Evolutionary conservation across 1,140 invertebrate species (phyloP), one percentile per base, ranked within the genome.

Genomic region (Drosophila teissieri): DNA sequence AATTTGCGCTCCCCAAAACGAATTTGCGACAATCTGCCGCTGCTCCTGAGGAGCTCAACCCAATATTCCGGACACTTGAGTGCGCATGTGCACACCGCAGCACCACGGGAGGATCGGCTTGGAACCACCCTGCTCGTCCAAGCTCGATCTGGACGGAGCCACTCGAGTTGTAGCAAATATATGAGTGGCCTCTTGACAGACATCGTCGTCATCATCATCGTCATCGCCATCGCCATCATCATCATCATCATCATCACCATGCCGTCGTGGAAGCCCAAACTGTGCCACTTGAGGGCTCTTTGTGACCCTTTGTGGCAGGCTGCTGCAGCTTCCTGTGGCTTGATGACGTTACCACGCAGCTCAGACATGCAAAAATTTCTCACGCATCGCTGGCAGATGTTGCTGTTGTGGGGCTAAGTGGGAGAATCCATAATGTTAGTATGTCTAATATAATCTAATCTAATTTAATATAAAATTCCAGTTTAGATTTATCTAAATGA

Each of bases 141-240:
- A n/a, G n/a, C 31, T 58, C 57, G 44, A 73, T 19, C 75, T 46
- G 45, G 34, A 49, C 54, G 37, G 8, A 48, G 62, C 57, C 57
- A 78, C 83, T 86, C 48, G 51, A 88, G 84, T 77, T 88, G 83
- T 88, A 89, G 83, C 83, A 89, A 88, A 83, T 83, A 83, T 76
- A 88, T 83, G 84, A 88, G 83, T 88, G 83, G 79, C 75, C 84
- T 73, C 83, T 86, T 88, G 79, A 88, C 83, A 83, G 82, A 86
- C 78, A 88, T 86, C 70, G 63, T 64, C 24, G 55, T 61, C 7
- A 55, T 45, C 44, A 17, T 42, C 40, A 42, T 42, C n/a, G n/a
- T n/a, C n/a, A n/a, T n/a, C n/a, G n/a, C n/a, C n/a, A n/a, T n/a
- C 40, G 8, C 11, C 42, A 10, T 44, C 68, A 53, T 49, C 31